phyloP scores from a whole-genome alignment of 2,797 vertebrate genomes.

The Alauda arvensis region DNA sequence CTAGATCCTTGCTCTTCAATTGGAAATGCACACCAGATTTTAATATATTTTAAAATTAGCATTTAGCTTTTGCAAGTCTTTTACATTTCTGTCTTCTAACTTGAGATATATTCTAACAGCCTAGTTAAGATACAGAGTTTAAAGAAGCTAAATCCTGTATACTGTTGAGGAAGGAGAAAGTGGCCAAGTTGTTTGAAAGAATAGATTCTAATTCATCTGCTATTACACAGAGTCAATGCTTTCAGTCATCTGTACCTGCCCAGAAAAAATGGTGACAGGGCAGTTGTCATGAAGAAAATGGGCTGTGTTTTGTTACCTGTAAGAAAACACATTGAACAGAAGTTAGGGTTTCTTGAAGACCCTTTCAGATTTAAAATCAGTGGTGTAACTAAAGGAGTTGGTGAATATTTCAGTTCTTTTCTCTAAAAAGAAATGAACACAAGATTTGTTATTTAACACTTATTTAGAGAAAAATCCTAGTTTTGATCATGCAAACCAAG shows the following conservation, averaged over 20 bases:
- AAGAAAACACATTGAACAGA: not conserved
- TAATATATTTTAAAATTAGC: not conserved
- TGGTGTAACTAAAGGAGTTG: not conserved
- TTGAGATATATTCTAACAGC: not conserved
- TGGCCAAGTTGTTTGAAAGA: not conserved
- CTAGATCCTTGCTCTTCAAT: not conserved
- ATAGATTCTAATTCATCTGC: not conserved
- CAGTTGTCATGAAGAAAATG: not conserved
- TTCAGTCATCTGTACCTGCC: not conserved
- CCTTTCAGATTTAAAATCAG: not conserved
- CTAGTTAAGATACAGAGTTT: not conserved
- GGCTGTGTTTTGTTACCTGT: not conserved
- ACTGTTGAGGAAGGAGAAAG: not conserved
- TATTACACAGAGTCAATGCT: not conserved
- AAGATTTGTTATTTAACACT: not conserved
- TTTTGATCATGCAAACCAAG: not conserved
- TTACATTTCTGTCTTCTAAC: not conserved
- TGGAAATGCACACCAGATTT: not conserved
- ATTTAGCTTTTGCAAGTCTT: not conserved
- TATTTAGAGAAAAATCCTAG: not conserved
- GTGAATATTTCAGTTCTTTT: not conserved
- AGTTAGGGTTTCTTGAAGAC: not conserved
- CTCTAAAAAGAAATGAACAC: not conserved
- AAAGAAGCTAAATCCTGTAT: not conserved
- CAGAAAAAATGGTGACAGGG: not conserved